Conservation (phyloP, 2,113 vertebrate species). For the Neoarius graeffei region DNA sequence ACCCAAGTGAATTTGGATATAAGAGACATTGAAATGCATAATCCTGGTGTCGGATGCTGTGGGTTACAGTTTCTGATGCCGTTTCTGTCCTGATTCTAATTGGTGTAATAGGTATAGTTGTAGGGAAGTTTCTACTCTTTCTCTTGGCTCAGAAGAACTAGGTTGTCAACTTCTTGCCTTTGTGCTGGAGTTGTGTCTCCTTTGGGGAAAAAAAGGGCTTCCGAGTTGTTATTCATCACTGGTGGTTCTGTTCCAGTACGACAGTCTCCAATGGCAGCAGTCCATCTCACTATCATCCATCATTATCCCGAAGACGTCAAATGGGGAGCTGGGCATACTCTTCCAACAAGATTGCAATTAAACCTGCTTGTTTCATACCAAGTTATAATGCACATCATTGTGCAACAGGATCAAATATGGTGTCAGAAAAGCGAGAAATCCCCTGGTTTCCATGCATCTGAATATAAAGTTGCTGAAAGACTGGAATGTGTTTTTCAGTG, state of each 20-base stretch:
- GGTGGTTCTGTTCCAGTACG: conserved; percentile 64
- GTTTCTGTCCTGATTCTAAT: not conserved
- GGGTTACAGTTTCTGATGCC: not conserved
- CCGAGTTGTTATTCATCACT: conserved; percentile 72
- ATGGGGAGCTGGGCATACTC: not conserved
- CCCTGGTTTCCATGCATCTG: not conserved
- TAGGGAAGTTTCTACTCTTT: conserved; percentile 6
- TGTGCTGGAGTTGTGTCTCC: conserved; percentile 63
- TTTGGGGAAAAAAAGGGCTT: conserved; percentile 60
- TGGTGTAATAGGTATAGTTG: not conserved
- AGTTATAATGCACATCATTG: conserved; percentile 13
- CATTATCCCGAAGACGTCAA: conserved; percentile 62
- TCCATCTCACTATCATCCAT: conserved; percentile 71
- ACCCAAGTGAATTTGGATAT: not conserved
- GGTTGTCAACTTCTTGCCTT: conserved; percentile 64
- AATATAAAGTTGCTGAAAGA: conserved; percentile 13
- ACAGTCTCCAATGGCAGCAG: conserved; percentile 61
- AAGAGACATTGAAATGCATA: not conserved
- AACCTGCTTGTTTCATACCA: conserved; percentile 32
- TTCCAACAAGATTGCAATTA: conserved; percentile 42
- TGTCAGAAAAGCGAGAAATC: conserved; percentile 12
- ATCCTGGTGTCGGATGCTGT: not conserved
- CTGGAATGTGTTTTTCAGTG: not conserved
- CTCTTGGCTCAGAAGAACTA: conserved; percentile 17
- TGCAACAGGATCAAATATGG: not conserved